These are phyloP conservation scores for Monomorium pharaonis DNA, from an alignment of 1,140 invertebrate species.

Conservation along the genomic window DNA sequence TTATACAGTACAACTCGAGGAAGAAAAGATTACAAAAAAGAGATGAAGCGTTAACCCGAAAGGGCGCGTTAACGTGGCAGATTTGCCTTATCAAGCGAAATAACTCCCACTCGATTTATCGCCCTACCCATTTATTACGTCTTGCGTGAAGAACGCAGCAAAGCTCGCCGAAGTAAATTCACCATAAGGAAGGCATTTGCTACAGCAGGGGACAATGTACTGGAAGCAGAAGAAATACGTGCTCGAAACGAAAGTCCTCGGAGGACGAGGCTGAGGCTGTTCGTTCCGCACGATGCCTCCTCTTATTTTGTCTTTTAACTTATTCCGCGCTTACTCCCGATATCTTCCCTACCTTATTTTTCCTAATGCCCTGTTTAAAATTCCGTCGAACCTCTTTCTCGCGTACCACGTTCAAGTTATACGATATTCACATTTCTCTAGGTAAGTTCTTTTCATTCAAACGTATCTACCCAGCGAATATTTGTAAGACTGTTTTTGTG, in stretches of 20 bases:
- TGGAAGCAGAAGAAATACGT: constrained; percentile 63
- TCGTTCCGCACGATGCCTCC: constrained; percentile 47
- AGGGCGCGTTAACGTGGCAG: constrained; percentile 54
- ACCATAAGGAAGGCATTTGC: constrained; percentile 66
- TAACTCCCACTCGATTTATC: constrained; percentile 68
- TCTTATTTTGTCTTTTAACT: constrained; percentile 49
- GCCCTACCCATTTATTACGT: constrained; percentile 62
- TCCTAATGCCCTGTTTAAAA: constrained; percentile 57
- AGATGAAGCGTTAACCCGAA: constrained; percentile 32
- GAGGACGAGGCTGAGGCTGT: constrained; percentile 16
- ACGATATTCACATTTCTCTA: constrained; percentile 30
- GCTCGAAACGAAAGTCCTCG: constrained; percentile 57
- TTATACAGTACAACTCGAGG: not conserved
- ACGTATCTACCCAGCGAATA: not conserved
- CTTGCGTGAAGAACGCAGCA: constrained; percentile 30
- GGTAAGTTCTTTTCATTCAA: constrained; percentile 24
- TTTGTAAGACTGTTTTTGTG: not conserved
- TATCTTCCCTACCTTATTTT: constrained; percentile 38
- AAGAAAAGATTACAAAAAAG: constrained; percentile 11
- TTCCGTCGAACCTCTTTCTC: constrained; percentile 3
- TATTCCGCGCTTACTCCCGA: constrained; percentile 41
- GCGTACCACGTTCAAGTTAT: not conserved
- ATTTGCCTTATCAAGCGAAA: constrained; percentile 67
- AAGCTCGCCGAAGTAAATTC: constrained; percentile 57
- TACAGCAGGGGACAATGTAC: constrained; percentile 43